Evolutionary conservation across 2,113 vertebrate species (phyloP), one percentile per base, ranked within the genome.

Genomic region (Thymallus thymallus): DNA sequence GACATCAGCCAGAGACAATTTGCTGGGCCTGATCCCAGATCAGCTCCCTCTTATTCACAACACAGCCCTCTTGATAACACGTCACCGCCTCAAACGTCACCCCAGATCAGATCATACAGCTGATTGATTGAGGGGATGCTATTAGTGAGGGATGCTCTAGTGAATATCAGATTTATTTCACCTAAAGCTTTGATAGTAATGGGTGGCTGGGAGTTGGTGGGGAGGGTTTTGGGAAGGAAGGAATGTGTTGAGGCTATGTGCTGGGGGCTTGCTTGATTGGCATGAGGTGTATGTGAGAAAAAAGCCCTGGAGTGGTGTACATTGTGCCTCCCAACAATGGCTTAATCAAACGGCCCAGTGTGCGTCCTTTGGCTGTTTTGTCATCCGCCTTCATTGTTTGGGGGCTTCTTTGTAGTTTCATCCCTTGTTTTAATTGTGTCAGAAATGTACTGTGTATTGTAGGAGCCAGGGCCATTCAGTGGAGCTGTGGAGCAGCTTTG

Each of bases 381-480:
- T 92, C 87, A 91, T 90, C 87, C 56, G 79, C 88, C 80, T 81
- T 87, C 82, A 89, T 94, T 92, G 90, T 93, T 89, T 82, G 85
- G 81, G 75, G 77, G 63, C 82, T 79, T 78, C 87, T 93, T 90
- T 92, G 91, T 91, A 84, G 85, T 82, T 89, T 90, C 85, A 84
- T 83, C 87, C 84, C 86, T 87, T 88, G 83, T 91, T 89, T 89
- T 91, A 88, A 88, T 91, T 92, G 92, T 92, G 88, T 83, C 80
- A 79, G 89, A 92, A 90, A 91, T 90, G 91, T 91, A 92, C 91
- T 92, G 91, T 90, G 91, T 87, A 93, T 93, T 92, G 90, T 92
- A 90, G 81, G 84, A 84, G 85, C 84, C 78, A 58, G 79, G 86
- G 82, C 87, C 80, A 88, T 92, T 94, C 90, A 93, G 82, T 73